Conservation (phyloP, 2,888 invertebrate genomes). For the Andrena hattorfiana region DNA sequence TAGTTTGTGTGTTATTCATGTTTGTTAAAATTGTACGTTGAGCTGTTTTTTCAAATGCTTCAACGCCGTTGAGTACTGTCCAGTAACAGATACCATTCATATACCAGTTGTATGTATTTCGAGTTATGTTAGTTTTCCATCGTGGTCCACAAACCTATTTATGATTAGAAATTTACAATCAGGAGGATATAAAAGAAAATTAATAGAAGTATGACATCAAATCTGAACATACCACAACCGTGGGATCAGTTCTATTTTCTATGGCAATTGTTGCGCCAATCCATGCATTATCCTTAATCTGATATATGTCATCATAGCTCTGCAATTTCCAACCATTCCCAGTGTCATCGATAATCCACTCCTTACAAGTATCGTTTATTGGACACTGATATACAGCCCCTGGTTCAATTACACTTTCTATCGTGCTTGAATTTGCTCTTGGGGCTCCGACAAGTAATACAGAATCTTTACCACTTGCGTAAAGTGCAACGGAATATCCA, state of each 20-base stretch:
- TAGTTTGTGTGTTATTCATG: background rate
- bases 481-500: slow-evolving; percentile 81
- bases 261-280: slow-evolving; percentile 84
- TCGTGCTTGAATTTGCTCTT: slow-evolving; percentile 71
- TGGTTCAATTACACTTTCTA: slow-evolving; percentile 71
- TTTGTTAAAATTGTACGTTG: slow-evolving; percentile 21
- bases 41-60: slow-evolving; percentile 56
- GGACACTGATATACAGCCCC: slow-evolving; percentile 80
- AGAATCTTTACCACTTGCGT: slow-evolving; percentile 53
- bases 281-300: slow-evolving; percentile 78
- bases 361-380: slow-evolving; percentile 71
- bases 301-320: background rate
- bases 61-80: slow-evolving; percentile 22
- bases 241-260: slow-evolving; percentile 72
- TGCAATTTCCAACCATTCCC: slow-evolving; percentile 44
- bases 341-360: slow-evolving; percentile 73
- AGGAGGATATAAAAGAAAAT: background rate
- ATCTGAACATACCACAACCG: slow-evolving; percentile 78
- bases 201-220: slow-evolving; percentile 8
- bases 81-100: slow-evolving; percentile 81
- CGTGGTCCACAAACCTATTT: slow-evolving; percentile 84
- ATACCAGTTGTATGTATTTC: slow-evolving; percentile 47
- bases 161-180: slow-evolving; percentile 2
- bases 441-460: slow-evolving; percentile 82
- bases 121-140: slow-evolving; percentile 76